These are phyloP conservation scores for Antechinus flavipes DNA, from an alignment of 2,113 vertebrate genomes.

Conservation along the genomic window DNA sequence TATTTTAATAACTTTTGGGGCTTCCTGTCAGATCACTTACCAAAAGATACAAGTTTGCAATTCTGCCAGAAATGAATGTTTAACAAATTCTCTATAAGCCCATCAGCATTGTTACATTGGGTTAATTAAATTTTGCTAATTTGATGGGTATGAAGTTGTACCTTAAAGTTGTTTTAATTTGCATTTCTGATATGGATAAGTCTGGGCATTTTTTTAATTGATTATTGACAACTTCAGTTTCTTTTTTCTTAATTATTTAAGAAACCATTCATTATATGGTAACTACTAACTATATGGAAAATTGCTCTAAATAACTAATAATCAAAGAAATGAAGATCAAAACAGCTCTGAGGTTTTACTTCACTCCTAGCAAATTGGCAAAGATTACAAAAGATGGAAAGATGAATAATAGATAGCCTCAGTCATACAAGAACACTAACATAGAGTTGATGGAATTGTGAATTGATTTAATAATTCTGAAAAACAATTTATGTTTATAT, in stretches of 20 bases:
- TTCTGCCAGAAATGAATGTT: not conserved
- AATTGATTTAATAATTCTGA: not conserved
- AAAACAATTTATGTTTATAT: not conserved
- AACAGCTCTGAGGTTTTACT: not conserved
- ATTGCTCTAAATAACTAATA: not conserved
- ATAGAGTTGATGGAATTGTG: not conserved
- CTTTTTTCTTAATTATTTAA: not conserved
- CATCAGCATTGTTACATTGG: not conserved
- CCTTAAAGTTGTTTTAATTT: not conserved
- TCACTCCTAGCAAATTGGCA: not conserved
- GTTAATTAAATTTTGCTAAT: not conserved
- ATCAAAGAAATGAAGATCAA: not conserved
- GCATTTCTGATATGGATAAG: not conserved
- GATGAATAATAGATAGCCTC: not conserved
- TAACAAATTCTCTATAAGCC: not conserved
- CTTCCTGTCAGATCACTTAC: not conserved
- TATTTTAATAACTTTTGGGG: not conserved
- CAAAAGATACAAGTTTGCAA: not conserved
- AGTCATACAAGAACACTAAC: not conserved
- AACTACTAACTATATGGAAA: not conserved
- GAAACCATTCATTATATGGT: not conserved
- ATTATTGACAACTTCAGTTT: not conserved
- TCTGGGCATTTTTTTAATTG: not conserved
- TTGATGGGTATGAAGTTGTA: not conserved
- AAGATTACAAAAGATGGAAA: not conserved